Evolutionary conservation across 2,797 vertebrate genomes (phyloP).

Genomic region (Phoebastria nigripes): DNA sequence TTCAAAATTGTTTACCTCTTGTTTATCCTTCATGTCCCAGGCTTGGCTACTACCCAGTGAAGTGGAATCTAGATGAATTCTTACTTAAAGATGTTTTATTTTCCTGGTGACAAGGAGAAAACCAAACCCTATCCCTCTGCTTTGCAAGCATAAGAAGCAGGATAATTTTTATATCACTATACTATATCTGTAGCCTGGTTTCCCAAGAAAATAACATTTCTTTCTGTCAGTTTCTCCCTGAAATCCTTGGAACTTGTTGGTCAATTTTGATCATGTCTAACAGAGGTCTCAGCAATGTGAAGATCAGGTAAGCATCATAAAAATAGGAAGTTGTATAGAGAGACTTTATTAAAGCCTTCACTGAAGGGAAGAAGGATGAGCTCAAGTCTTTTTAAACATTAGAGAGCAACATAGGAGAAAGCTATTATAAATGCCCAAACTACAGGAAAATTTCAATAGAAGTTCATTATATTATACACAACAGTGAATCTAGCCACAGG

Average conservation of each 20-base stretch:
- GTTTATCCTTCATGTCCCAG: background rate
- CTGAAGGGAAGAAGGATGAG: background rate
- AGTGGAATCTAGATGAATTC: background rate
- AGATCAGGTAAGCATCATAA: background rate
- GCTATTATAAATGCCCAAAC: background rate
- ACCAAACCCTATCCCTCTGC: background rate
- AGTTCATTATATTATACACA: background rate
- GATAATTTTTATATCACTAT: background rate
- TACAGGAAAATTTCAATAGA: background rate
- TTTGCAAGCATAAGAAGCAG: background rate
- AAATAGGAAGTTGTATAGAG: background rate
- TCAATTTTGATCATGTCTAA: background rate
- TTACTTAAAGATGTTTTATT: background rate
- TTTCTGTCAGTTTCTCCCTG: background rate
- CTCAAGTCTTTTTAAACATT: background rate
- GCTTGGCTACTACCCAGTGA: background rate
- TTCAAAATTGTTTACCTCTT: background rate
- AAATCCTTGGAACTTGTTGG: background rate
- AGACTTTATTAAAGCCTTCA: background rate
- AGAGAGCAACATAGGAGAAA: background rate
- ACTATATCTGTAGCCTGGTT: background rate
- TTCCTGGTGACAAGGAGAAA: background rate
- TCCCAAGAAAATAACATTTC: background rate
- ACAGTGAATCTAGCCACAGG: background rate
- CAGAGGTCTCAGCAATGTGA: rapidly evolving